Conservation (phyloP, 2,113 vertebrate genomes). For the Astatoreochromis straeleni region DNA sequence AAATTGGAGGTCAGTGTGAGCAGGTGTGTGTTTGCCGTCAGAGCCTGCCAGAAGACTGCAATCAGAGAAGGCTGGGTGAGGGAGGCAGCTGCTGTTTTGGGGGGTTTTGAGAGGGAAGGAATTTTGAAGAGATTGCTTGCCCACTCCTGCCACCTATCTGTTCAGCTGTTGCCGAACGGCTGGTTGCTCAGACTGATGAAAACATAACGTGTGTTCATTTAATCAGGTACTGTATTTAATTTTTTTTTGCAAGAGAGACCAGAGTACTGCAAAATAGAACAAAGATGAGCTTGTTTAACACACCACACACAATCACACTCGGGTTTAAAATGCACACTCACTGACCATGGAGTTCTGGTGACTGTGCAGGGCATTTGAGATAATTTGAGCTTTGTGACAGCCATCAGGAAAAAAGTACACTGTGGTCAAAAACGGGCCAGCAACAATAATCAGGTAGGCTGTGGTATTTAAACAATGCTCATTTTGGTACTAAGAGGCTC, state of each 20-base stretch:
- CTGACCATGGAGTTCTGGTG: background rate
- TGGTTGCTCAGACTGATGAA: background rate
- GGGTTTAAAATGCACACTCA: background rate
- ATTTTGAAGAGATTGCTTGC: background rate
- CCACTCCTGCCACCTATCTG: slow-evolving; percentile 44
- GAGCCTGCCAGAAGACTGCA: slow-evolving; percentile 31
- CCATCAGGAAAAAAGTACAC: background rate
- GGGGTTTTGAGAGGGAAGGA: background rate
- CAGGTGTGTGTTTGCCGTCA: slow-evolving; percentile 52
- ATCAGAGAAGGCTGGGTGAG: slow-evolving; percentile 49
- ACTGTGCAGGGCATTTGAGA: background rate
- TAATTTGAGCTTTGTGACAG: background rate
- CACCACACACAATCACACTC: background rate
- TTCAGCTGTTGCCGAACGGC: background rate
- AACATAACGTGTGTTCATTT: background rate
- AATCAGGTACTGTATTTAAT: background rate
- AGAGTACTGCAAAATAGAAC: background rate
- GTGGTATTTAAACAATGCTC: background rate
- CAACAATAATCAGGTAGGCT: background rate
- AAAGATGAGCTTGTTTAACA: background rate
- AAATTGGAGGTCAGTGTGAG: slow-evolving; percentile 46
- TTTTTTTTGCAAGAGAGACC: background rate
- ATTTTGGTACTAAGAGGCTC: background rate
- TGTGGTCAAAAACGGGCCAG: background rate
- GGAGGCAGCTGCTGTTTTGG: slow-evolving; percentile 53